Conservation (phyloP, 2,888 invertebrate species). For the Autographa gamma region DNA sequence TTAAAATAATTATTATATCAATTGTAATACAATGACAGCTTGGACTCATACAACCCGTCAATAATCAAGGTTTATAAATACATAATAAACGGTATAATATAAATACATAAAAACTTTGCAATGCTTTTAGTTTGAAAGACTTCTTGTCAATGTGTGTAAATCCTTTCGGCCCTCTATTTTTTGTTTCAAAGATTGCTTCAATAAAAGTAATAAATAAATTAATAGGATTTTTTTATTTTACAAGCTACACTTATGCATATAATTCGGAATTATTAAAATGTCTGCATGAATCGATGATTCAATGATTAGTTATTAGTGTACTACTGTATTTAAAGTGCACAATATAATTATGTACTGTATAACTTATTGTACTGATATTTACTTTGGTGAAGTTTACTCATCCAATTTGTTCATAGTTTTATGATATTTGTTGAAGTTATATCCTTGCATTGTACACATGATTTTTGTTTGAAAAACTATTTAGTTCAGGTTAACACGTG, state of each 20-base stretch:
- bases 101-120: too few species aligned
- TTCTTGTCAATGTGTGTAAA: too few species aligned
- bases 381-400: neutral
- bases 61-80: neutral
- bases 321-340: neutral
- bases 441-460: neutral
- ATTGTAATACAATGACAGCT: conserved; percentile 16
- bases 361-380: neutral
- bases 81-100: too few species aligned
- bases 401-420: conserved; percentile 18
- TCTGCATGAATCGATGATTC: neutral
- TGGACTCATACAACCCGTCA: neutral
- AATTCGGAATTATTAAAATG: conserved; percentile 1
- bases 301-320: neutral
- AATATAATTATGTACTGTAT: neutral
- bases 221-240: neutral
- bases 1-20: conserved; percentile 28
- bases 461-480: conserved; percentile 17
- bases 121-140: too few species aligned
- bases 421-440: conserved; percentile 7
- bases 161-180: too few species aligned
- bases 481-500: conserved; percentile 11
- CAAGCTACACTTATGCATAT: neutral
- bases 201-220: neutral
- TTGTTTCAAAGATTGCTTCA: neutral